These are phyloP conservation scores for Mixornis gularis DNA, from an alignment of 2,113 vertebrate species.

Conservation along the genomic window DNA sequence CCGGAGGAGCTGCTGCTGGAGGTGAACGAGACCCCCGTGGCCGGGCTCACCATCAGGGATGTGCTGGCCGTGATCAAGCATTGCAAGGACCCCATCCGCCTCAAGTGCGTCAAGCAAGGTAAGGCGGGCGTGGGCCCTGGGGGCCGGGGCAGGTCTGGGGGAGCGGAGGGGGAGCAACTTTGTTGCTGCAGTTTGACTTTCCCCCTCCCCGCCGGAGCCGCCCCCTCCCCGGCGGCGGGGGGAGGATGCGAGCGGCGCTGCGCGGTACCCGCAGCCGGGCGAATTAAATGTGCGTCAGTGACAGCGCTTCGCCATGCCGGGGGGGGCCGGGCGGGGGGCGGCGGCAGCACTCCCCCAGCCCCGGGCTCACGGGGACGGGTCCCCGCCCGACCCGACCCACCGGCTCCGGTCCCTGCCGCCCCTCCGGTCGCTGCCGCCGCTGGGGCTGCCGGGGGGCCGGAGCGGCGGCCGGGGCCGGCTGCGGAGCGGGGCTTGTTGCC, in stretches of 20 bases:
- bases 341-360: not conserved
- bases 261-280: constrained; percentile 25
- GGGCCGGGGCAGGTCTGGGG: not conserved
- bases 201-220: not conserved
- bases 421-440: not conserved
- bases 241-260: constrained; percentile 2
- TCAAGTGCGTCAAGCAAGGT: constrained; percentile 97
- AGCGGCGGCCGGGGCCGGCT: not conserved
- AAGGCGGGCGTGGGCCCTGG: constrained; percentile 12
- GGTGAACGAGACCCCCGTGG: constrained; percentile 95
- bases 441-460: not conserved
- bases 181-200: constrained; percentile 53
- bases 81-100: constrained; percentile 92
- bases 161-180: constrained; percentile 53
- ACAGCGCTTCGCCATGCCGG: constrained; percentile 5
- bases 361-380: not conserved
- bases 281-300: constrained; percentile 73
- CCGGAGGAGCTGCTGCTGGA: constrained; percentile 89
- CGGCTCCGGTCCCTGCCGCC: not conserved
- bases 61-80: constrained; percentile 92
- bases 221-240: not conserved
- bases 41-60: constrained; percentile 92
- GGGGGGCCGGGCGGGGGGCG: not conserved
- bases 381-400: not conserved
- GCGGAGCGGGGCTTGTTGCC: not conserved